These are phyloP conservation scores for Athalia rosae DNA, from an alignment of 2,888 invertebrate species.

Conservation along the genomic window DNA sequence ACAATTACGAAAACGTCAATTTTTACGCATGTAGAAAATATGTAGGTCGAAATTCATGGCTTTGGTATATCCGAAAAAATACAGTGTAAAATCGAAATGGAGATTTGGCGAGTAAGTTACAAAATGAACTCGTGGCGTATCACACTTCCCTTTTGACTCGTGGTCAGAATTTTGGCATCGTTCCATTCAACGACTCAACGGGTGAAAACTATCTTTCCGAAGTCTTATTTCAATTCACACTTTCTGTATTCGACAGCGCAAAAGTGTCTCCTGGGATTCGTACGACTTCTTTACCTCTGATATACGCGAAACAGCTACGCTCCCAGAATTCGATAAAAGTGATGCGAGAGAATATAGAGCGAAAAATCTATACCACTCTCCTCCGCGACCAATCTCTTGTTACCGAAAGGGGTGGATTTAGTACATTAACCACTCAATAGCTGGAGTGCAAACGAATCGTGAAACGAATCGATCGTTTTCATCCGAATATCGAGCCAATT, in stretches of 20 bases:
- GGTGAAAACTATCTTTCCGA: constrained; percentile 11
- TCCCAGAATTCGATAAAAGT: constrained; percentile 17
- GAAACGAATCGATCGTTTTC: background rate
- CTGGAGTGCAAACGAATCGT: background rate
- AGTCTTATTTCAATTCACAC: constrained; percentile 40
- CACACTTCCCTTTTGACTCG: constrained; percentile 18
- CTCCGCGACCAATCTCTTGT: background rate
- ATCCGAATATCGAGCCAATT: background rate
- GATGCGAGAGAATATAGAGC: background rate
- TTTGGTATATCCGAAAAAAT: background rate
- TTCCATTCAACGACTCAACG: constrained; percentile 31
- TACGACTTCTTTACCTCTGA: background rate
- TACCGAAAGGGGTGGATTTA: background rate
- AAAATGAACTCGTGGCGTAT: constrained; percentile 28
- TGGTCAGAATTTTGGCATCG: constrained; percentile 17
- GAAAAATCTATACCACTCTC: constrained; percentile 11
- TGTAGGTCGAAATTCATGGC: background rate
- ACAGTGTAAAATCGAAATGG: constrained; percentile 10
- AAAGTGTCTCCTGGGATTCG: constrained; percentile 18
- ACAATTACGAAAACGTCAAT: too few relatives aligned
- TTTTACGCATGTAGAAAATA: background rate
- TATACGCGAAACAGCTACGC: constrained; percentile 18
- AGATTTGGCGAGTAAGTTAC: background rate
- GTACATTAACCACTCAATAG: background rate
- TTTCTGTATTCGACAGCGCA: constrained; percentile 8